Evolutionary conservation across 2,888 invertebrate genomes (phyloP).

Genomic region (Patella ulyssiponensis): DNA sequence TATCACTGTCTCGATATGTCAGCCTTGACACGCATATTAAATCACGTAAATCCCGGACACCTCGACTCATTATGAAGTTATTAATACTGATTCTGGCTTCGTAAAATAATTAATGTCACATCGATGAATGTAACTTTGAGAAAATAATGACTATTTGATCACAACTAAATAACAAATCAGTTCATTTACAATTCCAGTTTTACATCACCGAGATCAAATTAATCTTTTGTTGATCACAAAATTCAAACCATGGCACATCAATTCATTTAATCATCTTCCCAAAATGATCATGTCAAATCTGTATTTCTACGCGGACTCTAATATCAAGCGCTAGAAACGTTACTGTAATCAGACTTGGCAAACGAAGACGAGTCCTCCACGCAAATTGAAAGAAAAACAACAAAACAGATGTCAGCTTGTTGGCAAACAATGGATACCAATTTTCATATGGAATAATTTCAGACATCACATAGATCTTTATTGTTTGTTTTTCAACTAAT

Average conservation of each 20-base stretch:
- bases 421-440: conserved; percentile 37
- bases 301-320: conserved; percentile 51
- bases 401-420: conserved; percentile 66
- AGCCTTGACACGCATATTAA: conserved; percentile 70
- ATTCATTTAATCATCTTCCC: no score
- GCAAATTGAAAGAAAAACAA: conserved; percentile 81
- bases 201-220: no score
- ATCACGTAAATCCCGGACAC: conserved; percentile 69
- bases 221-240: no score
- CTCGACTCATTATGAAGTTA: conserved; percentile 63
- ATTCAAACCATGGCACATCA: no score
- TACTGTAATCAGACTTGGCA: conserved; percentile 76
- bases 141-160: no score
- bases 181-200: no score
- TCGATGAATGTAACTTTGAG: no score
- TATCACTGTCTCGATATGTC: conserved; percentile 65
- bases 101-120: no score
- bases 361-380: conserved; percentile 80
- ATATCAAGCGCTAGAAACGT: conserved; percentile 53
- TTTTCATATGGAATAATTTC: conserved; percentile 17
- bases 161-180: no score
- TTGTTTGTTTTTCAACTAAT: not conserved
- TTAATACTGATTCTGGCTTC: no score
- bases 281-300: not conserved
- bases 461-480: conserved; percentile 19